phyloP scores from a whole-genome alignment of 1,140 invertebrate species.

The Aethina tumida region DNA sequence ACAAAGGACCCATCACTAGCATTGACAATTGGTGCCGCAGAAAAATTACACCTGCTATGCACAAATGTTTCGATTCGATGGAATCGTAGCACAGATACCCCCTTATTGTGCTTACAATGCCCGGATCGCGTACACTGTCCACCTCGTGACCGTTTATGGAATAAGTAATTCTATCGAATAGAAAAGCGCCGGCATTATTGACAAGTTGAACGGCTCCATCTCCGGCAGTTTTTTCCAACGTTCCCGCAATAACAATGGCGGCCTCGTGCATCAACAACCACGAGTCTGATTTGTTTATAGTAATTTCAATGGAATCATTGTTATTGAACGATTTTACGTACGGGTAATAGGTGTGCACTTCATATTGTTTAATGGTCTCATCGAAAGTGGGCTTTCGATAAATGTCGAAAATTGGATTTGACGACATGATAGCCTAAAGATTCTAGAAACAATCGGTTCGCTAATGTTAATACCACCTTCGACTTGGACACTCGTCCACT shows the following conservation, averaged over 20 bases:
- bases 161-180: constrained; percentile 5
- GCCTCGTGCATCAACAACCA: constrained; percentile 3
- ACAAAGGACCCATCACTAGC: too few relatives aligned
- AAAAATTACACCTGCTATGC: constrained; percentile 5
- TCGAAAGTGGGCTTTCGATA: not conserved
- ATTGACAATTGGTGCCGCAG: not conserved
- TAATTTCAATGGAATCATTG: constrained; percentile 6
- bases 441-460: not conserved
- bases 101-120: constrained; percentile 8
- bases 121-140: constrained; percentile 6
- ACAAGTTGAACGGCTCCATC: constrained; percentile 1
- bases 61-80: constrained; percentile 1
- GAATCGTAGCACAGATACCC: constrained; percentile 6
- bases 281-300: not conserved
- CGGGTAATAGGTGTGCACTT: constrained; percentile 5
- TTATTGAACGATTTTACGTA: constrained; percentile 6
- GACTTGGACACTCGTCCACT: not conserved
- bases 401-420: not conserved
- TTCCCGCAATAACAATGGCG: constrained; percentile 2
- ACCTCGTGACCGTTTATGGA: constrained; percentile 1
- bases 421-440: constrained; percentile 1
- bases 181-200: constrained; percentile 6
- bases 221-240: constrained; percentile 4
- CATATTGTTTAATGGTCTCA: not conserved
- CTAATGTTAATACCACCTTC: not conserved